Evolutionary conservation across 2,113 vertebrate genomes (phyloP), one percentile per base, ranked within the genome.

Genomic region (Plecotus auritus): DNA sequence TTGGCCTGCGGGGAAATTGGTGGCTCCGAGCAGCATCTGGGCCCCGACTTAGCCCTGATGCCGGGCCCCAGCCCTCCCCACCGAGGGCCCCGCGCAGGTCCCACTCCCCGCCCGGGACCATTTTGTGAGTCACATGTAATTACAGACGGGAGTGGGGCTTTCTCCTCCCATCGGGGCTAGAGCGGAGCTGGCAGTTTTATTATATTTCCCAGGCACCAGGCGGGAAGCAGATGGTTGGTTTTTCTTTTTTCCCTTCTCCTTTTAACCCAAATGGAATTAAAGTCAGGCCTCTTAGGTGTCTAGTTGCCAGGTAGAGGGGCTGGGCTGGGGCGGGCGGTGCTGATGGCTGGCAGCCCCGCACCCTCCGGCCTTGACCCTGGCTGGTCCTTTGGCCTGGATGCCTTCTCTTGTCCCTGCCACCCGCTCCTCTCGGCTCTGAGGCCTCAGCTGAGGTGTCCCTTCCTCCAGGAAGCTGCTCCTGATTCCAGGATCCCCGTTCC

Each of bases 101-200:
- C 59, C 42, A 14, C 17, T 88, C 32, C n/a, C 89, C 96, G 95
- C 85, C 56, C 3, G 47, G 70, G 54, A 67, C n/a, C 32, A 0
- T 94, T 97, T 92, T 97, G 89, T 91, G 97, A 97, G 96, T 97
- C 93, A 96, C 13, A 96, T 95, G 80, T 97, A 92, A 96, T 98
- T 97, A 87, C 30, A 67, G 90, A 56, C 95, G 59, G 76, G 97
- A 97, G 91, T 69, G 28, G 93, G 94, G 42, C 81, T 40, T 73
- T 91, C 20, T 95, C 40, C 88, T 97, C 95, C 96, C 37, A 88
- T 95, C 95, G 87, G 96, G 7, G 91, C 93, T 97, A 90, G 95
- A 93, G 97, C 94, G 80, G 93, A 95, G 26, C 56, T 32, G 77
- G 92, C 5, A 81, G 78, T 80, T 97, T 96, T 67, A 96, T 92